Base-by-base conservation (phyloP, 2,888 invertebrate species). In the Helleia helle region DNA sequence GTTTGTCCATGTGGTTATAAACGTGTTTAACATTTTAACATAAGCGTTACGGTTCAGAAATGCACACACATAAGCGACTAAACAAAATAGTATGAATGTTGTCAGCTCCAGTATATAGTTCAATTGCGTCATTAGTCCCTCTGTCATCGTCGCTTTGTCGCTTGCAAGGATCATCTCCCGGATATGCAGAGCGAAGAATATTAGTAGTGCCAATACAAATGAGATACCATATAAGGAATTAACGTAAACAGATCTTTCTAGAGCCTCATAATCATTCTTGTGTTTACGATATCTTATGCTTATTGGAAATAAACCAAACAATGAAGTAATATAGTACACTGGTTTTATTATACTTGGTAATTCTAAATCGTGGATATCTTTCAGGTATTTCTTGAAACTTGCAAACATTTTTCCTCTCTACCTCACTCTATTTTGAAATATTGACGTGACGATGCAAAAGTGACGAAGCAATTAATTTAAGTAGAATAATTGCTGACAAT, bases 61-160 rank as follows among this genome's bases (percentile, higher is more conserved):
- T 2, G 66, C 55, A 26, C 58, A 57, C 1, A 63, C 42, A 42
- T 79, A 81, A 1, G 62, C 55, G 1, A 64, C 48, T 1, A 62
- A 2, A 15, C 65, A 64, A 26, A 67, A 62, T 0, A 59, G 8
- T 0, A 59, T 40, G 0, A 71, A 47, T 12, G 43, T 47, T 5
- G 61, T 43, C 2, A 75, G 36, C 49, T 83, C 80, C 2, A 71
- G 34, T 1, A 71, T 52, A 30, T 79, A 79, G 48, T 83, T 81
- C 31, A 71, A 52, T 54, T 73, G 58, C 4, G 75, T 71, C 46
- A 71, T 50, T 0, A 69, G 40, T 12, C 56, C 66, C 14, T 68
- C 60, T 0, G 62, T 68, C 45, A 71, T 54, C 2, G 55, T 44
- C 24, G 51, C 60, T 24, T 55, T 52, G 7, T 65, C 64, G 1